A percentile compares a stretch with the other conserved stretches of the same genome.
These are phyloP conservation scores for Elegia similella DNA, from an alignment of 2,888 invertebrate species.

Conservation along the genomic window DNA sequence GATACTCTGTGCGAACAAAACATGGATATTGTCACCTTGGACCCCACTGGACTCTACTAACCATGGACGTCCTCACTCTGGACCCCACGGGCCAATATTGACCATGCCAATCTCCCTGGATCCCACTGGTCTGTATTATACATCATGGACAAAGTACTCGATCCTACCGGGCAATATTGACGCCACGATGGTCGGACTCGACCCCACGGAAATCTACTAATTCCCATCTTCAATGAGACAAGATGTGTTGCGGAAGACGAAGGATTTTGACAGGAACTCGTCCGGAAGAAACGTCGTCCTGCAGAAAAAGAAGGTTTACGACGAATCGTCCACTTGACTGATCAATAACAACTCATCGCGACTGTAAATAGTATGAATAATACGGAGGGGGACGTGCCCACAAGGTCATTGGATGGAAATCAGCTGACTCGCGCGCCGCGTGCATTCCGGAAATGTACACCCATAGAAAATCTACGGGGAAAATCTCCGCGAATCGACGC, in stretches of 20 bases:
- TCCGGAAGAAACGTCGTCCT: slow-evolving; percentile 73
- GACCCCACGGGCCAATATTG: slow-evolving; percentile 72
- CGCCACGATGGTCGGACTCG: slow-evolving; percentile 62
- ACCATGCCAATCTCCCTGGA: slow-evolving; percentile 36
- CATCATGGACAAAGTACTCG: slow-evolving; percentile 53
- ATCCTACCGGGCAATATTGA: slow-evolving; percentile 70
- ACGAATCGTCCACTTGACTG: slow-evolving; percentile 36
- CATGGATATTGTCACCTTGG: slow-evolving; percentile 72
- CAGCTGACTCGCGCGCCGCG: slow-evolving; percentile 69
- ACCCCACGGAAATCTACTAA: slow-evolving; percentile 74
- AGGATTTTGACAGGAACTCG: slow-evolving; percentile 67
- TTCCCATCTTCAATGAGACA: slow-evolving; percentile 37
- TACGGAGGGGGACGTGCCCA: slow-evolving; percentile 54
- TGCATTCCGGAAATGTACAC: slow-evolving; percentile 63
- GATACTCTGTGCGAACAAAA: slow-evolving; percentile 54
- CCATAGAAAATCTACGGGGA: slow-evolving; percentile 39
- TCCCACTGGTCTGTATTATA: slow-evolving; percentile 42
- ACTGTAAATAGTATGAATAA: slow-evolving; percentile 69
- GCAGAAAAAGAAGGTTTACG: slow-evolving; percentile 69
- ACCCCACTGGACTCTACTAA: slow-evolving; percentile 76
- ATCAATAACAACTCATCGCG: slow-evolving; percentile 48
- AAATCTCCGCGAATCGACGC: slow-evolving; percentile 34
- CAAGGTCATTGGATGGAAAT: slow-evolving; percentile 73
- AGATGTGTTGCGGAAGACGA: slow-evolving; percentile 76
- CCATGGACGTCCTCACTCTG: slow-evolving; percentile 61